Evolutionary conservation across 2,888 invertebrate genomes (phyloP).

Genomic region (Hypena proboscidalis): DNA sequence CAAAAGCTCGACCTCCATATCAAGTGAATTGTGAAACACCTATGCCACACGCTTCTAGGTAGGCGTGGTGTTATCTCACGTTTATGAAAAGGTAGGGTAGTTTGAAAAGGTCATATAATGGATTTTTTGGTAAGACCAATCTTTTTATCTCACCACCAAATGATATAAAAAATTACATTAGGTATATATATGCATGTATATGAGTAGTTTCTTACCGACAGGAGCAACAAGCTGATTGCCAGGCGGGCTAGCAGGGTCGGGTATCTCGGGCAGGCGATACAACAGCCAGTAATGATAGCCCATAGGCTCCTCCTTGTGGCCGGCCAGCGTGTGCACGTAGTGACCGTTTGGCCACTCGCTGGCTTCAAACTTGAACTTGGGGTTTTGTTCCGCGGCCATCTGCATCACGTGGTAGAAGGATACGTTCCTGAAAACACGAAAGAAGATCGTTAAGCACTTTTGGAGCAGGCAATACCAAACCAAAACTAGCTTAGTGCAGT

Average conservation of each 20-base stretch:
- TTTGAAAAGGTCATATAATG: too few species aligned
- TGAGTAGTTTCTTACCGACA: slow-evolving; percentile 87
- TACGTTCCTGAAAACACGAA: slow-evolving; percentile 84
- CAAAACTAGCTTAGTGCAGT: too few species aligned
- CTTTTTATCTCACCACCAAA: too few species aligned
- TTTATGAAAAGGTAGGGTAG: too few species aligned
- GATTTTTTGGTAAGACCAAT: too few species aligned
- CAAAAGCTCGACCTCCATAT: too few species aligned
- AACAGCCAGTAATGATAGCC: slow-evolving; percentile 96
- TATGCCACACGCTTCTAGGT: too few species aligned
- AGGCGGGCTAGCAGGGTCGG: slow-evolving; percentile 92
- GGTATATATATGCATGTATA: too few species aligned
- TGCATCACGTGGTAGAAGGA: slow-evolving; percentile 92
- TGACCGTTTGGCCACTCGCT: slow-evolving; percentile 97
- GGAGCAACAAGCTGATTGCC: slow-evolving; percentile 95
- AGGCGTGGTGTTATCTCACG: too few species aligned
- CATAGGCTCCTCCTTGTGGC: slow-evolving; percentile 92
- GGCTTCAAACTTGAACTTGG: slow-evolving; percentile 90
- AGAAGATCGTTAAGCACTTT: too few species aligned
- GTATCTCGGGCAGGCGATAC: slow-evolving; percentile 92
- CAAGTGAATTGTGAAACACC: too few species aligned
- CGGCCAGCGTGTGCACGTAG: slow-evolving; percentile 94
- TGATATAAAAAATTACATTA: background rate
- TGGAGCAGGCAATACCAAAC: too few species aligned
- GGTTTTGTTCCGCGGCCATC: slow-evolving; percentile 92